Evolutionary conservation across 92 coral and sea anemone genomes (phyloP).

Genomic region (Siderastrea radians): DNA sequence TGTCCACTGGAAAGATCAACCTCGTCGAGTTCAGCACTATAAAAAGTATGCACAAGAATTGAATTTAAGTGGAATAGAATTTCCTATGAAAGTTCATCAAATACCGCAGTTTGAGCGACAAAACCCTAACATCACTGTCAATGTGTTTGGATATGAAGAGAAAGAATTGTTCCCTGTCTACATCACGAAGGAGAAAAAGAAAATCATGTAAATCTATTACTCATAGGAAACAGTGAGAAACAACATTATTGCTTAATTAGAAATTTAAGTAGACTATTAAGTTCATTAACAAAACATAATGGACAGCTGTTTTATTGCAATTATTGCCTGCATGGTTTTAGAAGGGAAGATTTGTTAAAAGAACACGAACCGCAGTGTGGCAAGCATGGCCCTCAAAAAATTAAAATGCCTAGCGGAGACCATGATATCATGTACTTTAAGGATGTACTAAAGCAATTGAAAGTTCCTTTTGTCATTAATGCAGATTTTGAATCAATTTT

Average conservation of each 20-base stretch:
- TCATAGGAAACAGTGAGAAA: slow-evolving; percentile 12
- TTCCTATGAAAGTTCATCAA: slow-evolving; percentile 25
- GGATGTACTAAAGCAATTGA: slow-evolving; percentile 49
- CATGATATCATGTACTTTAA: slow-evolving; percentile 32
- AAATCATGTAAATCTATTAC: slow-evolving; percentile 39
- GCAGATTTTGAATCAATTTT: neutral
- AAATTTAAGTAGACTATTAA: neutral
- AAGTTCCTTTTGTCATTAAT: slow-evolving; percentile 35
- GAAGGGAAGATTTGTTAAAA: slow-evolving; percentile 45
- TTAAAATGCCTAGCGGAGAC: slow-evolving; percentile 45
- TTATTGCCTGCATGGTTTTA: slow-evolving; percentile 65
- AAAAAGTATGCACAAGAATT: slow-evolving; percentile 35
- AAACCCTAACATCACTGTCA: slow-evolving; percentile 15
- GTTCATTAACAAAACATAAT: slow-evolving; percentile 22
- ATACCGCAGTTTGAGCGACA: slow-evolving; percentile 33
- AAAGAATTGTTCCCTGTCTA: slow-evolving; percentile 38
- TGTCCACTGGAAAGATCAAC: neutral
- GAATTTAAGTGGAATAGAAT: slow-evolving; percentile 34
- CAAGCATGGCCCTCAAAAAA: slow-evolving; percentile 51
- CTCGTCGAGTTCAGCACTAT: slow-evolving; percentile 42
- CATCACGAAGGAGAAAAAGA: slow-evolving; percentile 20
- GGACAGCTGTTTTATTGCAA: slow-evolving; percentile 47
- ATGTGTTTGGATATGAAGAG: slow-evolving; percentile 53
- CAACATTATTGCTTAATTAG: slow-evolving; percentile 51
- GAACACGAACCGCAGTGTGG: slow-evolving; percentile 65